Conservation (phyloP, 2,797 vertebrate species). For the Parotocinclus haroldoi region DNA sequence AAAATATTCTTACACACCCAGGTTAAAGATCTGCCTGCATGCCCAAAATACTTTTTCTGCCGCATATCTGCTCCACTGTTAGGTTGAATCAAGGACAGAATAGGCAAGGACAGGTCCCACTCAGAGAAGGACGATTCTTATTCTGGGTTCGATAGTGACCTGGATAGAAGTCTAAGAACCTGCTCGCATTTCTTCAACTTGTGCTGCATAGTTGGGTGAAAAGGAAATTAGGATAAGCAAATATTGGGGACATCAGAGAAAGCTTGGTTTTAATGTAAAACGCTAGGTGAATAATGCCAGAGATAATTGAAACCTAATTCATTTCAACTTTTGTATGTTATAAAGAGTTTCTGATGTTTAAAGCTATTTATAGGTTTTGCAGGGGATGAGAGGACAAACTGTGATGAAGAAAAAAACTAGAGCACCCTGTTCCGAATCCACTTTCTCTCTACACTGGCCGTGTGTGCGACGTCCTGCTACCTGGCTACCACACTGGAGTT, state of each 20-base stretch:
- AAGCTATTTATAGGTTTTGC: constrained; percentile 57
- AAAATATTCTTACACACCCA: background rate
- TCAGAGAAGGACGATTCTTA: constrained; percentile 9
- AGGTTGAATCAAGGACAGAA: constrained; percentile 20
- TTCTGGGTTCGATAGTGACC: constrained; percentile 37
- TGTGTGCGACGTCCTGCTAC: constrained; percentile 16
- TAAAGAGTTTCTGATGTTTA: constrained; percentile 24
- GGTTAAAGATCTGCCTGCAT: background rate
- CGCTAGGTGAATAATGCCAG: constrained; percentile 5
- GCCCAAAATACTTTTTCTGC: background rate
- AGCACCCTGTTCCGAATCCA: constrained; percentile 71
- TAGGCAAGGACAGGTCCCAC: background rate
- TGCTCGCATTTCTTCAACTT: constrained; percentile 31
- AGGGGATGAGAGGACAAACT: constrained; percentile 58
- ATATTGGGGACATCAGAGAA: constrained; percentile 10
- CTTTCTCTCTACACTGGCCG: constrained; percentile 53
- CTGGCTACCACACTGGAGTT: background rate
- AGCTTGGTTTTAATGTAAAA: constrained; percentile 3
- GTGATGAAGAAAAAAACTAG: constrained; percentile 68
- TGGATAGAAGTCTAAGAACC: constrained; percentile 44
- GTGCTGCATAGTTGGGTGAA: constrained; percentile 28
- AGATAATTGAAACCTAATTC: no score
- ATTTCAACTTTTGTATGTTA: constrained; percentile 34
- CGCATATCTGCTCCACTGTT: background rate
- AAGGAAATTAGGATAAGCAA: constrained; percentile 42